Conservation (phyloP, 2,797 vertebrate genomes). For the Gouania willdenowi region DNA sequence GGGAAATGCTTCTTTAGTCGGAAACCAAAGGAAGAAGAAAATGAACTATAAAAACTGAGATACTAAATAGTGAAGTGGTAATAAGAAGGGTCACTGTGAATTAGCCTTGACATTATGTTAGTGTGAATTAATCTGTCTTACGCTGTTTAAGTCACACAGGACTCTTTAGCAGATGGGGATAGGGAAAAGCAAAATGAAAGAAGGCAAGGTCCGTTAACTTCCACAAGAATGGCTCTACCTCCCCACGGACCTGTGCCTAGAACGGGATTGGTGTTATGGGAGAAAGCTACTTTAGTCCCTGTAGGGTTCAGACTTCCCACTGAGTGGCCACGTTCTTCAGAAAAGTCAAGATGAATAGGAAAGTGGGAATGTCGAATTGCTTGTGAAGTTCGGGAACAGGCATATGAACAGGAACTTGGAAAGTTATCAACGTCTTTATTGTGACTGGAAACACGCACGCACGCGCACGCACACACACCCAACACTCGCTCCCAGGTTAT, state of each 20-base stretch:
- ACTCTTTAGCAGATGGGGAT: constrained; percentile 61
- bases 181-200: constrained; percentile 21
- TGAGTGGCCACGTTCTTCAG: constrained; percentile 72
- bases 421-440: constrained; percentile 65
- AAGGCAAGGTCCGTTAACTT: constrained; percentile 65
- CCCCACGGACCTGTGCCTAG: constrained; percentile 58
- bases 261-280: constrained; percentile 60
- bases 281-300: constrained; percentile 68
- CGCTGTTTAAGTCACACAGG: constrained; percentile 59
- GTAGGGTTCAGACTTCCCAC: constrained; percentile 75
- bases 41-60: constrained; percentile 35
- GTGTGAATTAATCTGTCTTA: constrained; percentile 69
- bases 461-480: constrained; percentile 47
- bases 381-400: constrained; percentile 57
- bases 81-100: constrained; percentile 60
- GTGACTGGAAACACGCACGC: constrained; percentile 50
- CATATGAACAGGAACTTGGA: constrained; percentile 62
- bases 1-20: constrained; percentile 51
- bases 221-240: constrained; percentile 63
- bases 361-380: constrained; percentile 74
- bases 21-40: no score
- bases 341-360: constrained; percentile 76
- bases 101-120: constrained; percentile 62
- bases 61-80: constrained; percentile 16
- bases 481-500: constrained; percentile 34